Evolutionary conservation across 1,140 invertebrate species (phyloP).

Genomic region (Campoletis sonorensis): DNA sequence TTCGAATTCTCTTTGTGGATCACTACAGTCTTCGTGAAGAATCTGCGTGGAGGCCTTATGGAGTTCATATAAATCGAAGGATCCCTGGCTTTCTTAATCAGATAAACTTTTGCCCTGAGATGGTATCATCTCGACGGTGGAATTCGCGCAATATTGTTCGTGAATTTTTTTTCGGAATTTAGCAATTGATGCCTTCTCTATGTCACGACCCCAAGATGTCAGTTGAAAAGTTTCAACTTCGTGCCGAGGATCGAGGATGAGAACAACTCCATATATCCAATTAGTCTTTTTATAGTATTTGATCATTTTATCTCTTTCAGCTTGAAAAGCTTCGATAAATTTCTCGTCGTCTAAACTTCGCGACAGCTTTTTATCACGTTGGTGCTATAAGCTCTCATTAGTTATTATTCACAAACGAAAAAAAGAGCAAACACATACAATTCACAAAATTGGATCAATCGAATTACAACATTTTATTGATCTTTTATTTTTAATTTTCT

Average conservation of each 20-base stretch:
- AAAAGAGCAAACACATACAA: no score
- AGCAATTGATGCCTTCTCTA: conserved; percentile 34
- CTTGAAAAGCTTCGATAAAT: conserved; percentile 41
- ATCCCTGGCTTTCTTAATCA: no score
- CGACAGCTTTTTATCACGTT: conserved; percentile 16
- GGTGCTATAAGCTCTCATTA: no score
- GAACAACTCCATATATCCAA: no score
- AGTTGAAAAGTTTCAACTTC: conserved; percentile 48
- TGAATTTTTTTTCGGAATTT: conserved; percentile 43
- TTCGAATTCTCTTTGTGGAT: conserved; percentile 30
- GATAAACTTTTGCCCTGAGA: no score
- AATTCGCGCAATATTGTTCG: conserved; percentile 23
- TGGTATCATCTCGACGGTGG: no score
- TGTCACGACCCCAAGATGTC: conserved; percentile 42
- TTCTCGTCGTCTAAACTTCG: conserved; percentile 24
- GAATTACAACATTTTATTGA: no score
- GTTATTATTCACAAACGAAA: no score
- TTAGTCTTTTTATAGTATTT: conserved; percentile 46
- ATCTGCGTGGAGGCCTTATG: conserved; percentile 20
- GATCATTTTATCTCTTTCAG: conserved; percentile 40
- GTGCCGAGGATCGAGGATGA: conserved; percentile 52
- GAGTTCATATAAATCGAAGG: conserved; percentile 19
- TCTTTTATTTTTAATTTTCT: no score
- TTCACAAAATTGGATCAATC: no score
- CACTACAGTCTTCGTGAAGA: not conserved